phyloP scores from a whole-genome alignment of 2,888 invertebrate genomes.

The Tigriopus californicus region DNA sequence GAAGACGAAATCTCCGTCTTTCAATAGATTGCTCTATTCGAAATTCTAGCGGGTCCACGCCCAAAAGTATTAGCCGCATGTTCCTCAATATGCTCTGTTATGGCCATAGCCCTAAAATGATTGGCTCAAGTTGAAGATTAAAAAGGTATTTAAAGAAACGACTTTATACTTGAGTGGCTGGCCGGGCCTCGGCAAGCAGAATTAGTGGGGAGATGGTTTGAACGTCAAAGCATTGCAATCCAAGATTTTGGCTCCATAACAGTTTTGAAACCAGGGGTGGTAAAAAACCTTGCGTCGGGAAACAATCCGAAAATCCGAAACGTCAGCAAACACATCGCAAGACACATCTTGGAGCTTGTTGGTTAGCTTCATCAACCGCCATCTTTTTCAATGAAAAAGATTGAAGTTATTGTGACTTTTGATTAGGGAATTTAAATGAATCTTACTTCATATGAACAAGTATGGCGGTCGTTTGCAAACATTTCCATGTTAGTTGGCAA shows the following conservation, averaged over 20 bases:
- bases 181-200: constrained; percentile 43
- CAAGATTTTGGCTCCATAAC: constrained; percentile 32
- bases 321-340: too few relatives aligned
- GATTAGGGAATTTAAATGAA: too few relatives aligned
- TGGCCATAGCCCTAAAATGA: constrained; percentile 25
- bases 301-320: not conserved
- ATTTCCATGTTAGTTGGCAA: constrained; percentile 47
- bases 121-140: not conserved
- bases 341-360: too few relatives aligned
- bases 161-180: constrained; percentile 23
- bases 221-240: constrained; percentile 30
- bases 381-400: too few relatives aligned
- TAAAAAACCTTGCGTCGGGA: not conserved
- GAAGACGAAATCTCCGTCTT: constrained; percentile 15
- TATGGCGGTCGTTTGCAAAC: constrained; percentile 19
- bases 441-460: constrained; percentile 17
- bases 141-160: not conserved
- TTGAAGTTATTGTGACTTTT: too few relatives aligned
- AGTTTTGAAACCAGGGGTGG: not conserved
- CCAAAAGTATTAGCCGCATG: constrained; percentile 27
- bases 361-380: too few relatives aligned
- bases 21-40: constrained; percentile 20
- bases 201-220: constrained; percentile 43
- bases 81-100: constrained; percentile 30
- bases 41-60: constrained; percentile 26